Conservation (phyloP, 37 sponge, comb jelly and placozoan genomes). For the Axinella damicornis region DNA sequence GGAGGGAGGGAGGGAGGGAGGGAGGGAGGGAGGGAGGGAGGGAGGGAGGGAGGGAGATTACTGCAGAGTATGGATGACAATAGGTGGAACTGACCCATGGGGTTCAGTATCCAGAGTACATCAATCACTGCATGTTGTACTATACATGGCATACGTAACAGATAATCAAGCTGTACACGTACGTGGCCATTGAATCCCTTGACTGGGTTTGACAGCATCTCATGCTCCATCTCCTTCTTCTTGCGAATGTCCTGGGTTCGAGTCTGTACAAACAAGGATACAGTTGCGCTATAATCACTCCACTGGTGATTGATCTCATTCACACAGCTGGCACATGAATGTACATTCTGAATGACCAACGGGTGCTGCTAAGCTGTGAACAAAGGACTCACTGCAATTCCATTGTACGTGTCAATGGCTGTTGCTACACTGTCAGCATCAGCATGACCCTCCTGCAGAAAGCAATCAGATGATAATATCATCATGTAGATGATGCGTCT, state of each 20-base stretch:
- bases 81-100: too few species aligned
- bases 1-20: too few species aligned
- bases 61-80: neutral
- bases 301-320: too few species aligned
- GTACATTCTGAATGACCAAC: neutral
- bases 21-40: too few species aligned
- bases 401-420: conserved; percentile 50
- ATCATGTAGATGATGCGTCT: too few species aligned
- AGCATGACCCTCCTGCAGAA: conserved; percentile 74
- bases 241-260: conserved; percentile 81
- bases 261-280: conserved; percentile 23
- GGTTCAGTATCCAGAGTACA: too few species aligned
- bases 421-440: conserved; percentile 63
- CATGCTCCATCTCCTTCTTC: conserved; percentile 88
- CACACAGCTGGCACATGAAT: too few species aligned
- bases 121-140: too few species aligned
- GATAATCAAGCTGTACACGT: neutral
- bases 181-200: conserved; percentile 85
- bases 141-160: too few species aligned
- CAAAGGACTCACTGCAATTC: conserved; percentile 54
- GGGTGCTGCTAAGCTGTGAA: too few species aligned
- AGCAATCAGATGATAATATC: neutral
- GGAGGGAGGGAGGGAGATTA: neutral
- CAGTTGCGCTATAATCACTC: too few species aligned
- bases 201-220: conserved; percentile 86